Base-by-base conservation (phyloP, 2,797 vertebrate genomes). In the Pseudomugil gertrudae region DNA sequence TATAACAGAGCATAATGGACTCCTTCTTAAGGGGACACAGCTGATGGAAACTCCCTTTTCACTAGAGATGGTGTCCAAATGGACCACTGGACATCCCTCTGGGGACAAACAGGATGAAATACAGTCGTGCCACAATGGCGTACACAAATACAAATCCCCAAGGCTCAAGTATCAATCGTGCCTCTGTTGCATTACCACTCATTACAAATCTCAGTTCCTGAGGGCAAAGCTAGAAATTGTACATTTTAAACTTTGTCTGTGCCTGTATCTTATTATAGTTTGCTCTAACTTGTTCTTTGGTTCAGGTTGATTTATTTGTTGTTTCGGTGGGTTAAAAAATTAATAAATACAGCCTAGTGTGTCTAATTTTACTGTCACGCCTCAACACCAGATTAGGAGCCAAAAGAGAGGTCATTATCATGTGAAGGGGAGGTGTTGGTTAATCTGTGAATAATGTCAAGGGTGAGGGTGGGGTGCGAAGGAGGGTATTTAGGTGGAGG, bases 371-470 rank as follows among this genome's bases (percentile, higher is more conserved):
- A 87, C 93, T 93, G 93, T 94, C 91, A 92, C 78, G 90, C 68
- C 66, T 73, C 90, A 92, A 94, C 93, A 92, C 89, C 91, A 93
- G 94, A 95, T 95, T 93, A 94, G 91, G 69, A 91, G 94, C 67
- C 75, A 81, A 78, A 78, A 74, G 76, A 68, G 76, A 74, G 95
- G 94, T 95, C 95, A 97, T 96, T 96, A 96, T 94, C 93, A 93
- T 93, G 94, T 93, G 95, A 96, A 92, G 94, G 93, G 95, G 95
- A 92, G 90, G 92, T 75, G 76, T 89, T 72, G 87, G 92, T 87
- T 94, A 94, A 94, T 98, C 96, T 96, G 94, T 95, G 95, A 97
- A 98, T 99, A 98, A 98, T 97, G 95, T 95, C 93, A 93, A 82
- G 92, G 81, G 80, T 72, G 81, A 78, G 80, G 83, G 78, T 78